Percentiles rank a stretch among this genome's conserved stretches.
Evolutionary conservation across 2,888 invertebrate species (phyloP).

Genomic region (Margaritifera margaritifera): DNA sequence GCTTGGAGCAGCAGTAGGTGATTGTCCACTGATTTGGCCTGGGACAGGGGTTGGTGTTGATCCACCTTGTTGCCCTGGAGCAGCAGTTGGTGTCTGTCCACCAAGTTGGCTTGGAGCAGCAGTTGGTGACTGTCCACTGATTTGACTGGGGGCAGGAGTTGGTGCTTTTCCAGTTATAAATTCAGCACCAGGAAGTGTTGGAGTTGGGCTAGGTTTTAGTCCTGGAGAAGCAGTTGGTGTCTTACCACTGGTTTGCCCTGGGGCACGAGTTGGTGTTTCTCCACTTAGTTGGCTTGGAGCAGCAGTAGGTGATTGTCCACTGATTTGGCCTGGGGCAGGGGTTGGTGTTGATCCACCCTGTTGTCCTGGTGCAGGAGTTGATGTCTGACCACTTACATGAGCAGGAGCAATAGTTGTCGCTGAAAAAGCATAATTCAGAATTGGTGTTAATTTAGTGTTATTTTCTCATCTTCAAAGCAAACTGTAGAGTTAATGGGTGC

Average conservation of each 20-base stretch:
- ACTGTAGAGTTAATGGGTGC: too few relatives aligned
- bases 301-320: slow-evolving; percentile 9
- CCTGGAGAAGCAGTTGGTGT: slow-evolving; percentile 29
- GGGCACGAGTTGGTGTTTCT: slow-evolving; percentile 3
- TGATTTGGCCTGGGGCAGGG: slow-evolving; percentile 1
- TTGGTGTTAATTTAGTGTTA: too few relatives aligned
- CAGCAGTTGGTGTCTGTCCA: slow-evolving; percentile 23
- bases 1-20: slow-evolving; percentile 28
- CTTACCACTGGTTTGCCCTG: slow-evolving; percentile 1
- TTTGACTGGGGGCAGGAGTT: slow-evolving; percentile 20
- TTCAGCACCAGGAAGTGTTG: slow-evolving; percentile 25
- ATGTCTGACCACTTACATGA: background rate
- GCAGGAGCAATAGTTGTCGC: slow-evolving; percentile 5
- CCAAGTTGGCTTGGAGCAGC: slow-evolving; percentile 12
- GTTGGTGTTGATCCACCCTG: slow-evolving; percentile 3
- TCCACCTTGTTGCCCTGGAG: slow-evolving; percentile 19
- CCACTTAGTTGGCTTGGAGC: background rate
- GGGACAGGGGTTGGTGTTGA: slow-evolving; percentile 25
- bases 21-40: slow-evolving; percentile 18
- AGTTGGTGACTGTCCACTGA: slow-evolving; percentile 27
- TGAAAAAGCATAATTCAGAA: background rate
- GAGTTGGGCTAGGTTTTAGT: slow-evolving; percentile 8
- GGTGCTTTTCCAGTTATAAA: slow-evolving; percentile 15
- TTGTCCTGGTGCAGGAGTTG: background rate
- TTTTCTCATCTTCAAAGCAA: too few relatives aligned